phyloP scores from a whole-genome alignment of 2,888 invertebrate species.

The Phyto melanocephala region DNA sequence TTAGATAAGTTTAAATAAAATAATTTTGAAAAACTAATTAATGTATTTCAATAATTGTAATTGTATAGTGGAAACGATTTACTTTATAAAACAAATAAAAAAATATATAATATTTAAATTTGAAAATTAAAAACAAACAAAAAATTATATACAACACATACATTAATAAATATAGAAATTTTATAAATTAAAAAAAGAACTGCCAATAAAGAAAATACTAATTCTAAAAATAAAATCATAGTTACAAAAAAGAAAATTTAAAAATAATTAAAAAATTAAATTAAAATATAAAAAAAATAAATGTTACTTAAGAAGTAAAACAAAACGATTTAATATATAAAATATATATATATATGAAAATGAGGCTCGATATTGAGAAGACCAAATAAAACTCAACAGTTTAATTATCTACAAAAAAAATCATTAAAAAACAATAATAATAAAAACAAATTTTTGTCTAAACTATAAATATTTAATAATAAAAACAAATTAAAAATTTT shows the following conservation, averaged over 20 bases:
- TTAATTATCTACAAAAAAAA: conserved; percentile 43
- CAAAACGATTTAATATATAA: conserved; percentile 16
- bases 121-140: conserved; percentile 51
- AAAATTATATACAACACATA: conserved; percentile 47
- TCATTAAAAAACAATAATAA: conserved; percentile 9
- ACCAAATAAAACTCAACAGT: conserved; percentile 67
- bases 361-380: conserved; percentile 70
- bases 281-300: conserved; percentile 37
- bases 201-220: conserved; percentile 71
- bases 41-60: conserved; percentile 63
- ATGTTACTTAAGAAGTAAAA: conserved; percentile 44
- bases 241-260: conserved; percentile 49
- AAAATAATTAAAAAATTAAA: conserved; percentile 31
- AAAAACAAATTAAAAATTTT: background rate
- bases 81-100: conserved; percentile 73
- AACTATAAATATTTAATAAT: background rate
- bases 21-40: conserved; percentile 33
- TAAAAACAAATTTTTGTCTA: conserved; percentile 38
- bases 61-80: conserved; percentile 78
- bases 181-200: conserved; percentile 76
- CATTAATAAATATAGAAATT: conserved; percentile 52
- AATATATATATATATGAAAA: conserved; percentile 31
- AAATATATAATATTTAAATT: conserved; percentile 63
- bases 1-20: conserved; percentile 2
- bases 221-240: conserved; percentile 66